These are phyloP conservation scores for Petroica traversi DNA, from an alignment of 2,113 vertebrate genomes.

Conservation along the genomic window DNA sequence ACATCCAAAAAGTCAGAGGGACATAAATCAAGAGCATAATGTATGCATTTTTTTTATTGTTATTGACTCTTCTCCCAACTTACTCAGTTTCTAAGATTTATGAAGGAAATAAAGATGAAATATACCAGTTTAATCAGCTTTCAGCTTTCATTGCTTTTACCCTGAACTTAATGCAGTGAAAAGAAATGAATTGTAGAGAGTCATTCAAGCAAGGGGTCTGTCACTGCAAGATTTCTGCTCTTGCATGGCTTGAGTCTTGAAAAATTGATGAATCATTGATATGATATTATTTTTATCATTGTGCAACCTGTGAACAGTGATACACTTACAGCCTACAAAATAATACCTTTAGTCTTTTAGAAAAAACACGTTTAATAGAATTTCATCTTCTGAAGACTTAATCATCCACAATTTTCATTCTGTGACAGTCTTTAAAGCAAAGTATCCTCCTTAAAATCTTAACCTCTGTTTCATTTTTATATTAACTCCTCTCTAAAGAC, in stretches of 20 bases:
- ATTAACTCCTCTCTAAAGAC: background rate
- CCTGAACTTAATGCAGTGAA: background rate
- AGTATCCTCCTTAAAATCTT: background rate
- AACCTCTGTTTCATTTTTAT: background rate
- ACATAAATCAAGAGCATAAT: background rate
- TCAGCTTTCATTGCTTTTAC: background rate
- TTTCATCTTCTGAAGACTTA: background rate
- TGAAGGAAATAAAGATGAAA: slow-evolving; percentile 5
- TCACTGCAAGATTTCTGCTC: background rate
- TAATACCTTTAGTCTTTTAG: background rate
- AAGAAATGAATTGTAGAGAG: background rate
- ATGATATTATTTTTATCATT: background rate
- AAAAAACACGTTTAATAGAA: background rate
- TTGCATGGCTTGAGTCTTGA: background rate
- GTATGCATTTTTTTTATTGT: background rate
- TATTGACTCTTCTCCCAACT: background rate
- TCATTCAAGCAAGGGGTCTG: background rate
- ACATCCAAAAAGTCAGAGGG: background rate
- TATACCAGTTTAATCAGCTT: background rate
- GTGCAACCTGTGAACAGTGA: background rate
- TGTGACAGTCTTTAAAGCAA: background rate
- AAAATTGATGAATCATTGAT: background rate
- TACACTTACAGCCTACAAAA: background rate
- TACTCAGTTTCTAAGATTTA: background rate
- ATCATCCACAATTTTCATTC: background rate